Evolutionary conservation across 1,140 invertebrate genomes (phyloP), one percentile per base, ranked within the genome.

Genomic region (Cheumatopsyche charites): DNA sequence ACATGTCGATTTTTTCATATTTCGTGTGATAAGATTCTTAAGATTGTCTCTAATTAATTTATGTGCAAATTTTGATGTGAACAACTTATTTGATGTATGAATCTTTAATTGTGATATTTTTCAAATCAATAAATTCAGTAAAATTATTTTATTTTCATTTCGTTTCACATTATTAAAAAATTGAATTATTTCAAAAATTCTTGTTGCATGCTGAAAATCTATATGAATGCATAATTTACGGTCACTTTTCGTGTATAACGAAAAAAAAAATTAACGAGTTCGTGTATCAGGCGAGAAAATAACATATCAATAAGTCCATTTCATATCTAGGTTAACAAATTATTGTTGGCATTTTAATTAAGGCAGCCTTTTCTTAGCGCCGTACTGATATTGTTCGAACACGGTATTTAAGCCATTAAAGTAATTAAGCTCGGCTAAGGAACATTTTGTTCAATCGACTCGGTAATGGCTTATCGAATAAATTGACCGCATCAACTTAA

Each of bases 301-400:
- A 7, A 47, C 43, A 47, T 15, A 15, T 47, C 11, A 3, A 47
- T 11, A 58, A 36, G 29, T n/a, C 29, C 29, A 21, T 58, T 58
- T 58, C 55, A 26, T 58, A 58, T 58, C 23, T 58, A 58, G 55
- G 19, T n/a, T 58, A 58, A 58, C 21, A 19, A 26, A 58, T 36
- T 58, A 58, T 23, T 23, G 7, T 25, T n/a, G 55, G 23, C 23
- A 19, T 58, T 58, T 58, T 58, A 58, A 58, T 58, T 58, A 58
- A 58, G 25, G 21, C 25, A 25, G 2, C 55, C 23, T 58, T 58
- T 52, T 58, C 55, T 9, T 58, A 25, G 17, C 23, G 55, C n/a
- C 11, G 17, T 7, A 25, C 55, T 23, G 19, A 52, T 26, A 26
- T 26, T 58, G 55, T 58, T 58, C 23, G 55, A 58, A 58, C 55